phyloP scores from a whole-genome alignment of 2,113 vertebrate genomes.

The Petrocephalus microphthalmus region DNA sequence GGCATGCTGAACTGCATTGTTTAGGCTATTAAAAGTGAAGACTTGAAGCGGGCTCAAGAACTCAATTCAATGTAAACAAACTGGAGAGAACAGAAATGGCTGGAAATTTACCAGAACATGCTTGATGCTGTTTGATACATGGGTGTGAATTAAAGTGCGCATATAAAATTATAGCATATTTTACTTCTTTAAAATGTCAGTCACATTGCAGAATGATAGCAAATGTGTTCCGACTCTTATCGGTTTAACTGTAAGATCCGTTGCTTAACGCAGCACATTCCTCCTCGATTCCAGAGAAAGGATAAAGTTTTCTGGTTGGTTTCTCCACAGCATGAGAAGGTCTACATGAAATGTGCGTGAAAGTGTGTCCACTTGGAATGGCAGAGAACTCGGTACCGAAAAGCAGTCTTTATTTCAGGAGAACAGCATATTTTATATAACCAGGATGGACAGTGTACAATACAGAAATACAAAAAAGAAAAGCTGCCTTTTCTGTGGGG shows the following conservation, averaged over 20 bases:
- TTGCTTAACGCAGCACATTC: not conserved
- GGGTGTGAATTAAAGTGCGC: not conserved
- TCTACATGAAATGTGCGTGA: not conserved
- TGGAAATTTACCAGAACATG: not conserved
- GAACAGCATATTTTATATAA: not conserved
- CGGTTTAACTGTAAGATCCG: not conserved
- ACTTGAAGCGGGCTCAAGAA: not conserved
- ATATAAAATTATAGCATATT: not conserved
- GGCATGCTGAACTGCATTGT: not conserved
- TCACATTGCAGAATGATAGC: not conserved
- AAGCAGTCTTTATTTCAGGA: not conserved
- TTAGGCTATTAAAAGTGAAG: constrained; percentile 12
- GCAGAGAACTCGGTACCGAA: not conserved
- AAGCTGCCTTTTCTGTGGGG: not conserved
- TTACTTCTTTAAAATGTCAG: not conserved
- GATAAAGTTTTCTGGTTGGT: not conserved
- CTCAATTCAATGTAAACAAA: constrained; percentile 4
- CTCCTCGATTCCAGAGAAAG: not conserved
- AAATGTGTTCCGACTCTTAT: not conserved
- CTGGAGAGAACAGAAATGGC: not conserved
- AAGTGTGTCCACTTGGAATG: not conserved
- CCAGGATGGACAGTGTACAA: not conserved
- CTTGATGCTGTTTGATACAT: not conserved
- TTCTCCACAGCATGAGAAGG: not conserved
- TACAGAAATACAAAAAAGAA: not conserved